These are phyloP conservation scores for Pyrrhosoma nymphula DNA, from an alignment of 2,888 invertebrate genomes.

Conservation along the genomic window DNA sequence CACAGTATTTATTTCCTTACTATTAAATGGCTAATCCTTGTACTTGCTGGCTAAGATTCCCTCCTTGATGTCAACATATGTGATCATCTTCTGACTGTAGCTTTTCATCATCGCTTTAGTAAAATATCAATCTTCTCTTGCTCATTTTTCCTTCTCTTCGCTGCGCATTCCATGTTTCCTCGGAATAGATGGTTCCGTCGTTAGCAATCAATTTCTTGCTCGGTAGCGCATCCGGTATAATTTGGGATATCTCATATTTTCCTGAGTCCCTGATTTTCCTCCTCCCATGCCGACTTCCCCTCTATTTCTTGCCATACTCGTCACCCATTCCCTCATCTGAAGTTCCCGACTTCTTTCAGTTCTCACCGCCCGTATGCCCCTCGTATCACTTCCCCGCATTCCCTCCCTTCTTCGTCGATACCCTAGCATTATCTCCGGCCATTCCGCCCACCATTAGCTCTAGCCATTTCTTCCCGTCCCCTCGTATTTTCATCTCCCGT, in stretches of 20 bases:
- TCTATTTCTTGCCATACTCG: not conserved
- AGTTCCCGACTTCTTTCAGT: not conserved
- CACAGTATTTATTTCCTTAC: too few relatives aligned
- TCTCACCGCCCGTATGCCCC: not conserved
- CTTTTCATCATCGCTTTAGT: too few relatives aligned
- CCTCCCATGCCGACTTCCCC: not conserved
- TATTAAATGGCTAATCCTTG: too few relatives aligned
- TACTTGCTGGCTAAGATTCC: too few relatives aligned
- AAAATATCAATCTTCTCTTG: not conserved
- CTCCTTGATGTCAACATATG: too few relatives aligned
- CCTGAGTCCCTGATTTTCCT: not conserved
- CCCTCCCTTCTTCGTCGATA: not conserved
- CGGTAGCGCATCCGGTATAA: not conserved
- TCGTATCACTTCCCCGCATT: not conserved
- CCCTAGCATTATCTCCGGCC: not conserved
- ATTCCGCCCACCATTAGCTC: not conserved
- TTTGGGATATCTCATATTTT: not conserved
- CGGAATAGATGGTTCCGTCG: not conserved
- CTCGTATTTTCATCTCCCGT: not conserved
- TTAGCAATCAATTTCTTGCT: not conserved
- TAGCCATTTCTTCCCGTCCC: not conserved
- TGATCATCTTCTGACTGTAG: too few relatives aligned
- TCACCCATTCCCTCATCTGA: conserved; percentile 3
- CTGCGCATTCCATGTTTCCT: not conserved
- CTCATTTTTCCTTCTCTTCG: not conserved